Base-by-base conservation (phyloP, 2,888 invertebrate genomes). In the Tricholauxania praeusta region DNA sequence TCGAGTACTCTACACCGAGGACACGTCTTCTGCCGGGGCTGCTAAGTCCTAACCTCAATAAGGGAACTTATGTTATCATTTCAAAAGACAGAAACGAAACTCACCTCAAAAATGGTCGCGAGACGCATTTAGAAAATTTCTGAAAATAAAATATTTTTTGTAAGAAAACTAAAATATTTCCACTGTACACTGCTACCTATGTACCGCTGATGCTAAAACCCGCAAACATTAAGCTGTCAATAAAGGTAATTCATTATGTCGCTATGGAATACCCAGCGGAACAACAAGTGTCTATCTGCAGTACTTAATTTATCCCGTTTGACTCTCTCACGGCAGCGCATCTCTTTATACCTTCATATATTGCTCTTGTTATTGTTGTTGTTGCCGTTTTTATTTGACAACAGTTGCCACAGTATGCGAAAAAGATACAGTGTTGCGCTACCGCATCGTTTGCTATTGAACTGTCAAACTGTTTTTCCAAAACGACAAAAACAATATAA, bases 181-280 rank as follows among this genome's bases (percentile, higher is more conserved):
- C 39, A 39, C 39, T 39, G 39, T 39, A 10, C 39, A 39, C 39
- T 39, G 39, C 5, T 39, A 39, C 10, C 39, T 39, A 8, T 39
- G 8, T 39, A 10, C 10, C 39, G 49, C 65, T 55, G 74, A 77
- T 75, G 78, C 79, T 81, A 79, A 80, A 84, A 84, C 84, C 86
- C 82, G 85, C 84, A 84, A 86, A 86, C 87, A 85, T 86, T 86
- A 85, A 85, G 79, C 84, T 86, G 86, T 86, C 86, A 86, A 86
- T 86, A 86, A 85, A 84, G 86, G 85, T 86, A 86, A 86, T 86
- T 86, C 87, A 86, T 86, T 86, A 86, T 85, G 86, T 85, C 86
- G 83, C 82, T 80, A 39, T 12, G 39, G 51, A 69, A 70, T 70
- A 70, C 70, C 70, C 70, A 47, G 53, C 47, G 70, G 63, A 63